Base-by-base conservation (phyloP, 2,888 invertebrate species). In the Amblyjoppa proteus region DNA sequence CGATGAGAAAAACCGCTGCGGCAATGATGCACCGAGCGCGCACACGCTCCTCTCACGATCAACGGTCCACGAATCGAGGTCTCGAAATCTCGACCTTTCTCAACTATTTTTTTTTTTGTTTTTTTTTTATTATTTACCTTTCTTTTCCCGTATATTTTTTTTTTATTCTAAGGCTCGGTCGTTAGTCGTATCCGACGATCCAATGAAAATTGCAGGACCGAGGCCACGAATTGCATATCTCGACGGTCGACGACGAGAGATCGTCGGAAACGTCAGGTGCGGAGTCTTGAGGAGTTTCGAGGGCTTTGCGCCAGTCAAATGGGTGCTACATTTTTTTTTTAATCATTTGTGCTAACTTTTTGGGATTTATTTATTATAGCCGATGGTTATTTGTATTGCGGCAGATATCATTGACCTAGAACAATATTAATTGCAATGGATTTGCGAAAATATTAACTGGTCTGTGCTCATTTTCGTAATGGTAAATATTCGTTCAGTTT, bases 71-170 rank as follows among this genome's bases (percentile, higher is more conserved):
- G 80, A 79, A 85, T 71, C 79, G 85, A 83, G 82, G 75, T 80
- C 83, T 85, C 75, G 78, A 80, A 74, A 82, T 76, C 85, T 83
- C 85, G 79, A 80, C 83, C 75, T 83, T 83, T 81, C 73, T 81
- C 68, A 45, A 75, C 16, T 45, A 3, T 45, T 16, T 16, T 0
- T 41, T 41, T 11, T 11, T 41, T 0, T n/a, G n/a, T n/a, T 0
- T 61, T 51, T 49, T 61, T 31, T n/a, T 53, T 49, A 45, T 20
- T 20, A 20, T 20, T 20, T 20, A 20, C 20, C 34, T 71, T 28
- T 66, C 61, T 75, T 7, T 58, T 56, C 31, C 7, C 3, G 9
- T 11, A 41, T 11, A 38, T 13, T 38, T 20, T 70, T 79, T 31
- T 68, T 38, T 68, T 49, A 61, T 51, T 53, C 45, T 38, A 16